Conservation (phyloP, 2,113 vertebrate genomes). For the Heloderma charlesbogerti region DNA sequence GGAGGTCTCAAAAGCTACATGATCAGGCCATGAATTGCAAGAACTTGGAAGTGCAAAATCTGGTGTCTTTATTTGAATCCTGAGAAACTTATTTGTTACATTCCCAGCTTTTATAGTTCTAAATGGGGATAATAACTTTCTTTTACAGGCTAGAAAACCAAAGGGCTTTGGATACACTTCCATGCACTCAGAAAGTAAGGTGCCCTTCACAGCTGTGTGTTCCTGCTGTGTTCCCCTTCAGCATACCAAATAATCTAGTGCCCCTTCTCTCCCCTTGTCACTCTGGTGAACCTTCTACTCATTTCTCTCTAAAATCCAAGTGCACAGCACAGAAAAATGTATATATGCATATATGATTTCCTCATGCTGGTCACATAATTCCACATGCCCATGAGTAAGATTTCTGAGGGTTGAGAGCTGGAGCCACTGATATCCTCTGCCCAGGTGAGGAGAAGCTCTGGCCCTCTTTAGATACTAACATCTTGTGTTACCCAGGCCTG, state of each 20-base stretch:
- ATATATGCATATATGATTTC: not conserved
- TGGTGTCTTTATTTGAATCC: not conserved
- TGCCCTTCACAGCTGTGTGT: not conserved
- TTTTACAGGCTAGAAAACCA: not conserved
- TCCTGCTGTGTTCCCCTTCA: not conserved
- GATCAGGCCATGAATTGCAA: not conserved
- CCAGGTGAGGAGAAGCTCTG: not conserved
- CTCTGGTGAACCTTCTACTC: not conserved
- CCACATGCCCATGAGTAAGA: not conserved
- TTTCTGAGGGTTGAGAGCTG: not conserved
- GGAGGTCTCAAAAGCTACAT: not conserved
- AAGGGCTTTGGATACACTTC: not conserved
- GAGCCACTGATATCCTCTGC: not conserved
- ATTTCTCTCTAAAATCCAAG: not conserved
- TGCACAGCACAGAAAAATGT: not conserved
- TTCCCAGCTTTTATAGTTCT: not conserved
- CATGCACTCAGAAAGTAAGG: not conserved
- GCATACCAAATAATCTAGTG: not conserved
- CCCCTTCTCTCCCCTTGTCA: not conserved
- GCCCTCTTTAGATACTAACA: not conserved
- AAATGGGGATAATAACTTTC: too few species aligned
- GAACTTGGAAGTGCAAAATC: not conserved
- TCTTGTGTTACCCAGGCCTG: not conserved
- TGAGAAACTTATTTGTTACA: not conserved
- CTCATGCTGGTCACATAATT: not conserved